Base-by-base conservation (phyloP, 2,113 vertebrate species). In the Nettapus auritus region DNA sequence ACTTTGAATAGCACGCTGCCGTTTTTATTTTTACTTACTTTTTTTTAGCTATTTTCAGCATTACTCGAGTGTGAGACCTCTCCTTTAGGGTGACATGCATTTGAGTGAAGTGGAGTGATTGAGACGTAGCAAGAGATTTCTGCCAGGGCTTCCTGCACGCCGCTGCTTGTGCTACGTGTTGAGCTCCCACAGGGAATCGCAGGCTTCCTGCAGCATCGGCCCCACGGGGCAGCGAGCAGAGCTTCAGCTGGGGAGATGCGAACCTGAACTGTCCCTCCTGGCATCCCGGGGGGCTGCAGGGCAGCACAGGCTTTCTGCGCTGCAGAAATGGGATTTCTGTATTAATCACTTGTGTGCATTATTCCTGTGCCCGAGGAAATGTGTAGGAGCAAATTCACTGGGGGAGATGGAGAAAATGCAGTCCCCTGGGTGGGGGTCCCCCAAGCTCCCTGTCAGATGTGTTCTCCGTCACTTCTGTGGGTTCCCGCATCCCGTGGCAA, bases 191-290 rank as follows among this genome's bases (percentile, higher is more conserved):
- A 11, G 46, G 17, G 17, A 40, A 46, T 38, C 38, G 64, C 19
- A 1, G 1, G 5, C 56, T 82, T 84, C 59, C 81, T 12, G 0
- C 81, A 75, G 14, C 60, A 14, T 15, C 3, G 0, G 40, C 5
- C 52, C 69, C 2, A 6, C 16, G 12, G 0, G 0, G 16, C 42
- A 19, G 20, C 4, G 16, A 82, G 38, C 3, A 2, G 33, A 33
- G 63, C 44, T 55, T 74, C 34, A 3, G 2, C 56, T 2, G 2
- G 48, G 34, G 56, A 63, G 10, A 13, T 50, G 16, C 14, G 18
- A 69, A 38, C 40, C 59, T 38, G 48, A 15, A 13, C 9, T 2
- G 25, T 81, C 44, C 14, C 50, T 42, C 11, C 10, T 42, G 64
- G 55, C n/a, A 5, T 63, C 42, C 53, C 22, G 29, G 15, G 68